Evolutionary conservation across 2,797 vertebrate genomes (phyloP).

Genomic region (Premnoplex brunnescens): DNA sequence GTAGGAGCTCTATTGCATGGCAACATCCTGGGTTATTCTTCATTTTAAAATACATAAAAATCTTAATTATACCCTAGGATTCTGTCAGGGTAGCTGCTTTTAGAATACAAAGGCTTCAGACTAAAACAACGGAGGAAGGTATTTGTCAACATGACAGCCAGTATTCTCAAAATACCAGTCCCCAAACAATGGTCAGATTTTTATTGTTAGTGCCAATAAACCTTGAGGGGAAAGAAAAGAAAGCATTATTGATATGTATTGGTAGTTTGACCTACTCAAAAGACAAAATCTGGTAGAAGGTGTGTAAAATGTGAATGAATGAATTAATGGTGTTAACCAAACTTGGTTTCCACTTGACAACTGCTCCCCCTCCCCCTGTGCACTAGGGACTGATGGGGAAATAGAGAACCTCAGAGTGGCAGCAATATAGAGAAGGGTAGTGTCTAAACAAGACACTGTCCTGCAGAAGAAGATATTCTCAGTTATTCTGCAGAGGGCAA

Average conservation of each 20-base stretch:
- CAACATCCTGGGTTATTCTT: neutral
- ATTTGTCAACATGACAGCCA: neutral
- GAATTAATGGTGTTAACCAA: neutral
- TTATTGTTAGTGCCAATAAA: neutral
- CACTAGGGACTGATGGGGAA: neutral
- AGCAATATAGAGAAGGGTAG: neutral
- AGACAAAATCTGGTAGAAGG: neutral
- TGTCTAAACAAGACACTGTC: neutral
- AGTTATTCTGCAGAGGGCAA: neutral
- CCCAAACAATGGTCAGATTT: neutral
- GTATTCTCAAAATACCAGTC: neutral
- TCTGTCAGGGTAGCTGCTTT: neutral
- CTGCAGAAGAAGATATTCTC: neutral
- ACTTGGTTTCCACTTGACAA: neutral
- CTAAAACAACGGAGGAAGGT: neutral
- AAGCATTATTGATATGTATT: neutral
- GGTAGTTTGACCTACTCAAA: neutral
- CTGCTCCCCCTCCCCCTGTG: rapidly evolving
- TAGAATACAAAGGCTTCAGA: neutral
- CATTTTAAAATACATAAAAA: neutral
- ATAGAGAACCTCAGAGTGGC: neutral
- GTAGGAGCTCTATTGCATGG: neutral
- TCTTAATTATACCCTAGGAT: neutral
- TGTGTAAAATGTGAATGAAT: neutral
- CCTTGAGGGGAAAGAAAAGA: neutral